Percentiles rank a stretch among this genome's conserved stretches.
These are phyloP conservation scores for Drosophila recens DNA, from an alignment of 2,888 invertebrate species.

Conservation along the genomic window DNA sequence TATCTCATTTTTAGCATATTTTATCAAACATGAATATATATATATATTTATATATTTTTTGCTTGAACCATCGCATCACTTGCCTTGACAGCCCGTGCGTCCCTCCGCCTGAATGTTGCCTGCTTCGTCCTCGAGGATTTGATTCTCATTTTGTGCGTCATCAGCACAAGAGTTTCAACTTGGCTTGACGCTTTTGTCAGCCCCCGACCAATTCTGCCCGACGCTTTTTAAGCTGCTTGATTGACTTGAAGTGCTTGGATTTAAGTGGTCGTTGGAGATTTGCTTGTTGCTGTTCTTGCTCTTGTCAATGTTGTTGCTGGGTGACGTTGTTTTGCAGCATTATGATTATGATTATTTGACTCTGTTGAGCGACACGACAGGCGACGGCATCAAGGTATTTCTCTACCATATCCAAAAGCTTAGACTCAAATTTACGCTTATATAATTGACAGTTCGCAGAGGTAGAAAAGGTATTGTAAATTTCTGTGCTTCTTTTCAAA, in stretches of 20 bases:
- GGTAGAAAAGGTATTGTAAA: neutral
- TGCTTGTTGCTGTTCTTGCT: slow-evolving; percentile 26
- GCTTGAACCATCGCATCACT: slow-evolving; percentile 25
- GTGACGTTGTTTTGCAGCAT: slow-evolving; percentile 35
- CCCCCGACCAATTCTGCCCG: slow-evolving; percentile 19
- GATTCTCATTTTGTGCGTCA: slow-evolving; percentile 63
- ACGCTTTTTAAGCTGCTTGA: slow-evolving; percentile 71
- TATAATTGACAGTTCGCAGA: slow-evolving; percentile 50
- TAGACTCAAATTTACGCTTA: slow-evolving; percentile 29
- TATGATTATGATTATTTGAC: slow-evolving; percentile 66
- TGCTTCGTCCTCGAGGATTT: slow-evolving; percentile 61
- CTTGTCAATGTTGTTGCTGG: slow-evolving; percentile 16
- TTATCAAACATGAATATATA: slow-evolving; percentile 74
- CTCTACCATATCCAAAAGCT: slow-evolving; percentile 19
- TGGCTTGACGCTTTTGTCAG: slow-evolving; percentile 27
- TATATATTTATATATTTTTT: slow-evolving; percentile 36
- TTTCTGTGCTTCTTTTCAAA: neutral
- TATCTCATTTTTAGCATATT: slow-evolving; percentile 81
- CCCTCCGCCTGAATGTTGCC: neutral
- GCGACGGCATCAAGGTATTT: slow-evolving; percentile 31
- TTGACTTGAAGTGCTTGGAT: slow-evolving; percentile 72
- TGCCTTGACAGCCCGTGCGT: slow-evolving; percentile 17
- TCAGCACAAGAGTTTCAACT: slow-evolving; percentile 41
- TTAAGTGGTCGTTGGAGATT: slow-evolving; percentile 71
- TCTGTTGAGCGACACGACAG: slow-evolving; percentile 36